phyloP scores from a whole-genome alignment of 1,140 invertebrate genomes.

The Scaptomyza pallida region DNA sequence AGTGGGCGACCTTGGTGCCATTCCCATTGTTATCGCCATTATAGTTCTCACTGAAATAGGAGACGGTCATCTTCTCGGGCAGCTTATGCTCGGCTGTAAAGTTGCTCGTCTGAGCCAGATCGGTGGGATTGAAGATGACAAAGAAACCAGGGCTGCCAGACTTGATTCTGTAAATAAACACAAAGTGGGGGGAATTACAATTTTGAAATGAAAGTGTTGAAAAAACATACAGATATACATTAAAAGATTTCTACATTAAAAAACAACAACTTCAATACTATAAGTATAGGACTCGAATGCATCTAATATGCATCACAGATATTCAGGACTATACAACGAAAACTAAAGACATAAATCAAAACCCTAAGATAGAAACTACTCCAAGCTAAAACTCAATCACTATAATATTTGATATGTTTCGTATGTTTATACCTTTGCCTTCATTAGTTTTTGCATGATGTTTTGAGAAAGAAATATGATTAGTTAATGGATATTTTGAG shows the following conservation, averaged over 20 bases:
- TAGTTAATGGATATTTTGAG: slow-evolving; percentile 5
- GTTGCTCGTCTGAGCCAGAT: slow-evolving; percentile 84
- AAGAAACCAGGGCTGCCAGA: slow-evolving; percentile 89
- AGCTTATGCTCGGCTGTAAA: slow-evolving; percentile 84
- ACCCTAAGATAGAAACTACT: not conserved
- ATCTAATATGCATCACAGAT: no score
- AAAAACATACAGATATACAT: no score
- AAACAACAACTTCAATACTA: no score
- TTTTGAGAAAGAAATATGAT: not conserved
- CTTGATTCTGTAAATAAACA: slow-evolving; percentile 85
- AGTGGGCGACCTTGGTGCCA: slow-evolving; percentile 79
- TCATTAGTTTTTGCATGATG: slow-evolving; percentile 45
- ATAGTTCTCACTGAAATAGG: slow-evolving; percentile 86
- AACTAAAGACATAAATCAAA: no score
- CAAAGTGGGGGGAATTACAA: not conserved
- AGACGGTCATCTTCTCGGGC: slow-evolving; percentile 86
- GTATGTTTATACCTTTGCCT: slow-evolving; percentile 54
- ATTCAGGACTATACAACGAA: no score
- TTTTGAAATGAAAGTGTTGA: not conserved
- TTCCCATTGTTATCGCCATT: slow-evolving; percentile 67
- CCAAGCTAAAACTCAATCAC: no score
- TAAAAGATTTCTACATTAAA: no score
- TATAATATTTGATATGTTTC: not conserved
- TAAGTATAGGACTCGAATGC: no score
- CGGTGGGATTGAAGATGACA: slow-evolving; percentile 87